Percentiles rank a stretch among this genome's conserved stretches.
phyloP scores from a whole-genome alignment of 1,140 invertebrate species.

The Chionoecetes opilio region DNA sequence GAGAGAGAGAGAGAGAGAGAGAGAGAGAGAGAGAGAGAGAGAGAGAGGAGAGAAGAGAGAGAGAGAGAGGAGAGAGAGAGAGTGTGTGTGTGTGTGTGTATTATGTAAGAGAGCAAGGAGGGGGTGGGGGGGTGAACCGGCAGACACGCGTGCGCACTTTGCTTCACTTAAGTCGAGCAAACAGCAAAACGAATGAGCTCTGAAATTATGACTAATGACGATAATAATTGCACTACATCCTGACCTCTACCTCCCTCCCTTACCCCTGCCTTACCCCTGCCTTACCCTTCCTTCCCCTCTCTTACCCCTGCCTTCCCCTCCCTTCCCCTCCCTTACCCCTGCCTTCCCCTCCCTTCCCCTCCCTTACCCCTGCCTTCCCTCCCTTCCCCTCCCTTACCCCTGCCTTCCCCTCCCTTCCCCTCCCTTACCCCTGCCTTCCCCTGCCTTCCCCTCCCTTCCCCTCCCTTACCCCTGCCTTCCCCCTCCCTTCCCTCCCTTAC shows the following conservation, averaged over 20 bases:
- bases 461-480: not conserved
- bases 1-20: not conserved
- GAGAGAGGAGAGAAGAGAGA: not conserved
- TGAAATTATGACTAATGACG: constrained; percentile 21
- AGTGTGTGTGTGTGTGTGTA: no score
- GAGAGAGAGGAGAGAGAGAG: not conserved
- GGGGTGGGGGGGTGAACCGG: not conserved
- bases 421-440: not conserved
- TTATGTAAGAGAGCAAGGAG: not conserved
- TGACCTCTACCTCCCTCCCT: not conserved
- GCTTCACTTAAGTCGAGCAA: not conserved
- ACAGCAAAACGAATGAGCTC: not conserved
- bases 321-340: not conserved
- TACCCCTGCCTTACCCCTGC: not conserved
- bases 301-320: not conserved
- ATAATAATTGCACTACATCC: not conserved
- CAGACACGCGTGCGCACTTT: not conserved
- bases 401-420: not conserved
- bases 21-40: not conserved
- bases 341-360: not conserved
- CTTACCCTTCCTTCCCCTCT: not conserved
- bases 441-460: not conserved
- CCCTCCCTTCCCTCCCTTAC: not conserved
- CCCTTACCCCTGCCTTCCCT: not conserved
- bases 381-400: not conserved